Conservation (phyloP, 2,113 vertebrate species). For the Dinomys branickii region DNA sequence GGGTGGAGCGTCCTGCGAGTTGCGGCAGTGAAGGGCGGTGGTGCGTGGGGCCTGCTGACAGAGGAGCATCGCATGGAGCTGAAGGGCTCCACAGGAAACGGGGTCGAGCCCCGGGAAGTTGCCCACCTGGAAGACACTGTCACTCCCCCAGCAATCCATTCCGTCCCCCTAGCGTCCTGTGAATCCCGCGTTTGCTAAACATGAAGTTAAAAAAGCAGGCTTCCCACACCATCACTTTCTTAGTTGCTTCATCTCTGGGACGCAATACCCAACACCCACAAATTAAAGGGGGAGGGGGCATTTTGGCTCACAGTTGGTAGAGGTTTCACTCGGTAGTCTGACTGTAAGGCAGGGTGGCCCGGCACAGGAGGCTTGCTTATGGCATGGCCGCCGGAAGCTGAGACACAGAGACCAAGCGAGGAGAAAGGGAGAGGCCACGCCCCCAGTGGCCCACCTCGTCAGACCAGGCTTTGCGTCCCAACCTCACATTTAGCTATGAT, state of each 20-base stretch:
- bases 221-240: not conserved
- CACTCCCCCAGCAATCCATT: not conserved
- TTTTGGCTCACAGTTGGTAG: not conserved
- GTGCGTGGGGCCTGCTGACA: not conserved
- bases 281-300: not conserved
- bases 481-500: not conserved
- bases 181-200: not conserved
- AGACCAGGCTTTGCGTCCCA: not conserved
- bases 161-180: not conserved
- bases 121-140: not conserved
- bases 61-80: no score
- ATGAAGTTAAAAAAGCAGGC: not conserved
- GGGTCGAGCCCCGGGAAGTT: not conserved
- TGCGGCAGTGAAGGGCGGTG: not conserved
- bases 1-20: not conserved
- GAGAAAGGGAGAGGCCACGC: not conserved
- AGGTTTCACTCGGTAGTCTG: not conserved
- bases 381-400: not conserved
- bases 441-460: not conserved
- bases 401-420: not conserved
- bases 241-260: not conserved
- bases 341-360: not conserved
- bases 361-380: not conserved
- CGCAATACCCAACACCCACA: not conserved
- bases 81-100: no score